Conservation (phyloP, 2,113 vertebrate species). For the Himantopus leucocephalus region DNA sequence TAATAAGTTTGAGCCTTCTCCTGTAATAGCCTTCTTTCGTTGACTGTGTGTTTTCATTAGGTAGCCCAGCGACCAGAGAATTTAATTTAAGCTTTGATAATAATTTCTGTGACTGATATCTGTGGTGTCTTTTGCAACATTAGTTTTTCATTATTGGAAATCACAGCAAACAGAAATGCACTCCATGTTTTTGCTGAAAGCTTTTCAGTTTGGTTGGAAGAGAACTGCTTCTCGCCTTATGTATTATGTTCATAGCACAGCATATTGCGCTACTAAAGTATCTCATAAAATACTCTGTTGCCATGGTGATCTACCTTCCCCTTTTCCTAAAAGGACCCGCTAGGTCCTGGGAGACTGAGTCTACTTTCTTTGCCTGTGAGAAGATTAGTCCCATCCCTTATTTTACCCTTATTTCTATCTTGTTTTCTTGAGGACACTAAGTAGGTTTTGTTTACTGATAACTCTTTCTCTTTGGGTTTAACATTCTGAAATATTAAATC, state of each 20-base stretch:
- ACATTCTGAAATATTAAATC: not conserved
- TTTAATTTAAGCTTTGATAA: not conserved
- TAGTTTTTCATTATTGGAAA: not conserved
- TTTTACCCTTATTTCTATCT: not conserved
- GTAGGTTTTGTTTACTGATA: not conserved
- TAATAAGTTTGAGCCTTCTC: not conserved
- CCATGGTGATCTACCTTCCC: slow-evolving; percentile 25
- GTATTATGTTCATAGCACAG: not conserved
- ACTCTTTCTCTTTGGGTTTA: not conserved
- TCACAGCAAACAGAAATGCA: not conserved
- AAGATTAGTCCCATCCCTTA: not conserved
- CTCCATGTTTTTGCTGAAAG: not conserved
- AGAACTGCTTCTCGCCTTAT: not conserved
- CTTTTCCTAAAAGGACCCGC: not conserved
- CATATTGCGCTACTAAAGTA: not conserved
- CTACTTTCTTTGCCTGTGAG: not conserved
- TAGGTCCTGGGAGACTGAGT: not conserved
- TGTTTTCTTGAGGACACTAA: not conserved
- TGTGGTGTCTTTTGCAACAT: fast-evolving
- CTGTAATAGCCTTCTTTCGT: not conserved
- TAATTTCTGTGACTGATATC: fast-evolving
- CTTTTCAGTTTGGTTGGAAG: not conserved
- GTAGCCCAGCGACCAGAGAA: not conserved
- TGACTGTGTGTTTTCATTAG: not conserved
- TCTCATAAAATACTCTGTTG: not conserved